Percentiles rank a stretch among this genome's conserved stretches.
phyloP scores from a whole-genome alignment of 2,113 vertebrate genomes.

The Danionella cerebrum region DNA sequence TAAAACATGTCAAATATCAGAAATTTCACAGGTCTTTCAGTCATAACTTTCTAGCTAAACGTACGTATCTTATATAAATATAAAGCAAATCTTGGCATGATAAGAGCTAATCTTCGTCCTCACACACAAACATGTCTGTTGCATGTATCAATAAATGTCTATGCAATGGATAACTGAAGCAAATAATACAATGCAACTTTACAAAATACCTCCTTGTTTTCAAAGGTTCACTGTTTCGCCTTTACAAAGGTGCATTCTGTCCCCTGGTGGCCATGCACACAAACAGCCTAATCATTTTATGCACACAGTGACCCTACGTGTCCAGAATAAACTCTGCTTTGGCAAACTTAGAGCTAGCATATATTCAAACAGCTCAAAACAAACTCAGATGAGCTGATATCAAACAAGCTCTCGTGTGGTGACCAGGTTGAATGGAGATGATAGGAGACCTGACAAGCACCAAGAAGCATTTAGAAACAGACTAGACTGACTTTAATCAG shows the following conservation, averaged over 20 bases:
- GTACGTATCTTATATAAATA: too few species aligned
- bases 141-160: not conserved
- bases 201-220: too few species aligned
- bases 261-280: constrained; percentile 34
- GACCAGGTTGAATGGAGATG: not conserved
- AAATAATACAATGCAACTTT: not conserved
- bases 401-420: not conserved
- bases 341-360: not conserved
- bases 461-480: not conserved
- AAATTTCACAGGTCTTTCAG: too few species aligned
- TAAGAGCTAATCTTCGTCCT: not conserved
- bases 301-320: not conserved
- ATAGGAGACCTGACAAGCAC: not conserved
- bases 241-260: constrained; percentile 19
- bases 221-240: not conserved
- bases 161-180: not conserved
- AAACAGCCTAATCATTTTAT: not conserved
- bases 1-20: too few species aligned
- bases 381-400: not conserved
- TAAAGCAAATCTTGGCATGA: too few species aligned
- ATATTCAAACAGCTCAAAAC: not conserved
- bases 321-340: not conserved
- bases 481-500: constrained; percentile 44
- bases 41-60: too few species aligned
- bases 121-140: not conserved